Conservation (phyloP, 2,888 invertebrate genomes). For the Heteromurus nitidus region DNA sequence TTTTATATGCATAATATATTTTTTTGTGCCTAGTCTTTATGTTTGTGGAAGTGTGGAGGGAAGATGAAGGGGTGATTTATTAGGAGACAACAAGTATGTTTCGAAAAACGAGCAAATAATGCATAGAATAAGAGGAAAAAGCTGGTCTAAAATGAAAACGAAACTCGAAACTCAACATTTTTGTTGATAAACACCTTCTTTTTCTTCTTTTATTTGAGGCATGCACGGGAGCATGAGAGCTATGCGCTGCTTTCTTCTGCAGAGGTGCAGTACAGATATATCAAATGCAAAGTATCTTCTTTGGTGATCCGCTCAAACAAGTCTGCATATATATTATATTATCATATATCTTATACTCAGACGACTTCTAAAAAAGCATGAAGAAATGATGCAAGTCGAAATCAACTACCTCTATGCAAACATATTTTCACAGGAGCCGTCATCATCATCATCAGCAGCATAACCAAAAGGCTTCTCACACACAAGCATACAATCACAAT, state of each 20-base stretch:
- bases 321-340: neutral
- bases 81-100: constrained; percentile 1
- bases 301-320: constrained; percentile 7
- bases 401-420: constrained; percentile 2
- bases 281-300: constrained; percentile 4
- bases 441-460: constrained; percentile 26
- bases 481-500: too few relatives aligned
- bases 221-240: neutral
- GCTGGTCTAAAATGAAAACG: constrained; percentile 46
- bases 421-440: constrained; percentile 7
- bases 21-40: too few relatives aligned
- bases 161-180: constrained; percentile 57
- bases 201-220: constrained; percentile 27
- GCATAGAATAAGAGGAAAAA: constrained; percentile 8
- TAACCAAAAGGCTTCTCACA: constrained; percentile 21
- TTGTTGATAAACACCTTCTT: constrained; percentile 20
- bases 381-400: constrained; percentile 31
- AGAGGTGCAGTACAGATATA: too few relatives aligned
- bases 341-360: too few relatives aligned
- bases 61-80: constrained; percentile 36
- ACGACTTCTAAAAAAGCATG: neutral
- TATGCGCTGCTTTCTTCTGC: constrained; percentile 13
- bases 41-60: constrained; percentile 20
- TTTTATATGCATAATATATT: too few relatives aligned
- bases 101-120: constrained; percentile 21